Percentiles rank a stretch among this genome's conserved stretches.
Conservation (phyloP, 2,888 invertebrate species). For the Tenodera sinensis region DNA sequence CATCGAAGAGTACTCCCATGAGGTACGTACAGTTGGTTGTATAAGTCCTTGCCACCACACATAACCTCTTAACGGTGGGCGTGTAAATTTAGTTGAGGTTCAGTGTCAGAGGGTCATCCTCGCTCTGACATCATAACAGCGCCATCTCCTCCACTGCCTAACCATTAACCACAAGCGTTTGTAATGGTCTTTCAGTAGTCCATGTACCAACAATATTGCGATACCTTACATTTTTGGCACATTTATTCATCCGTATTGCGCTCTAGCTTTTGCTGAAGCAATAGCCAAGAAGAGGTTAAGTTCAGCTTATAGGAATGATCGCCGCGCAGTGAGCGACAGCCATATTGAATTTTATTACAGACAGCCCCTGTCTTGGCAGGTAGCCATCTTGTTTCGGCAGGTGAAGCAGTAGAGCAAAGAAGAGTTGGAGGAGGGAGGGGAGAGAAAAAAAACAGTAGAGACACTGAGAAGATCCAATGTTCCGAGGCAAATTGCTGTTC, state of each 20-base stretch:
- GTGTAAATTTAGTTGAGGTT: not conserved
- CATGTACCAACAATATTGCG: not conserved
- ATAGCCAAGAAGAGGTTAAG: not conserved
- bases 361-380: constrained; percentile 22
- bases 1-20: not conserved
- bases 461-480: not conserved
- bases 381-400: constrained; percentile 28
- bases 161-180: not conserved
- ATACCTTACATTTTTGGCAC: not conserved
- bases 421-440: not conserved
- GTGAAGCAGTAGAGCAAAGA: not conserved
- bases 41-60: not conserved
- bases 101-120: not conserved
- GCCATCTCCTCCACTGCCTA: not conserved
- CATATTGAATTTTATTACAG: constrained; percentile 27
- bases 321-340: constrained; percentile 3
- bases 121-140: not conserved
- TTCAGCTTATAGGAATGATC: not conserved
- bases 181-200: no score
- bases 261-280: not conserved
- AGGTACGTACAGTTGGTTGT: not conserved
- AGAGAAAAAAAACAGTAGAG: not conserved
- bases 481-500: not conserved
- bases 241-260: not conserved
- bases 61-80: not conserved